Percentiles rank a stretch among this genome's conserved stretches.
These are phyloP conservation scores for Yponomeuta plumbellus DNA, from an alignment of 2,888 invertebrate genomes.

Conservation along the genomic window DNA sequence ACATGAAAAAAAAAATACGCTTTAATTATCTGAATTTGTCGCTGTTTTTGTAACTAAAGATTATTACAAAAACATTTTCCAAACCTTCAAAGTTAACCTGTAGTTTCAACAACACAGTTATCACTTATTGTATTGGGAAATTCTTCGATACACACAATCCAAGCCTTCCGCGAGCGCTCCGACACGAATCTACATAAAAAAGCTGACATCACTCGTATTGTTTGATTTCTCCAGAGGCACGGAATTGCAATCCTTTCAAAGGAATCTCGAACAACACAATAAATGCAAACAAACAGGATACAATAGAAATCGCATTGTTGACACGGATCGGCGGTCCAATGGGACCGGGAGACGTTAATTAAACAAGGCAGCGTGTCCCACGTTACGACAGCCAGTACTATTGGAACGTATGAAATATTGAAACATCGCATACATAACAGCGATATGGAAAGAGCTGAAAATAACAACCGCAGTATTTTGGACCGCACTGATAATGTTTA, in stretches of 20 bases:
- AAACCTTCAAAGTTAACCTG: too few species aligned
- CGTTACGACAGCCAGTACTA: background rate
- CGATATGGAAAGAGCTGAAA: background rate
- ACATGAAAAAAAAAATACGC: too few species aligned
- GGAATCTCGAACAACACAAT: background rate
- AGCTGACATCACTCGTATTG: conserved; percentile 1
- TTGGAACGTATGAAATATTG: background rate
- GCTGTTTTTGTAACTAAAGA: too few species aligned
- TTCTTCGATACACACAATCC: background rate
- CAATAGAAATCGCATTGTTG: background rate
- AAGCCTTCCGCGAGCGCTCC: background rate
- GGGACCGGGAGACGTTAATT: background rate
- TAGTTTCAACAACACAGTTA: too few species aligned
- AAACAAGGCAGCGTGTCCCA: background rate
- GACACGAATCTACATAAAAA: conserved; percentile 5
- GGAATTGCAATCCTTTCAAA: conserved; percentile 7
- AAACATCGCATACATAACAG: background rate
- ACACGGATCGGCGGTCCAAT: background rate
- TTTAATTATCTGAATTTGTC: too few species aligned
- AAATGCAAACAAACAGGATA: background rate
- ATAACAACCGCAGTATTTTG: background rate
- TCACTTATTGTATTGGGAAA: background rate
- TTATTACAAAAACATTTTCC: too few species aligned
- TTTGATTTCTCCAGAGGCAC: conserved; percentile 11
- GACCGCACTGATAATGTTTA: background rate